These are phyloP conservation scores for Bilobella aurantiaca DNA, from an alignment of 1,140 invertebrate genomes.

Conservation along the genomic window DNA sequence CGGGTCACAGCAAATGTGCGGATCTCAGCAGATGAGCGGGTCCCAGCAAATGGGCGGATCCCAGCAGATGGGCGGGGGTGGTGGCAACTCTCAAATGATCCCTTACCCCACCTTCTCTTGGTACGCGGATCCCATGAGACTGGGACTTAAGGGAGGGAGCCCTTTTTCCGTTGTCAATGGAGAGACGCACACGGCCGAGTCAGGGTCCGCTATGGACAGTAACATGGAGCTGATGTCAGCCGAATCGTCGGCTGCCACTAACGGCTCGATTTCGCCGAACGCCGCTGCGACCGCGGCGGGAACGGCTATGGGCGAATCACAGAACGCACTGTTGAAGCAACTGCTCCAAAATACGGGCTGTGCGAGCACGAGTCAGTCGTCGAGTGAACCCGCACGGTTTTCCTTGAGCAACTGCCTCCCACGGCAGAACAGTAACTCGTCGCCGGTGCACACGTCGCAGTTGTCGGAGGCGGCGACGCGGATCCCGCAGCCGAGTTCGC, in stretches of 20 bases:
- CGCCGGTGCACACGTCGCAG: constrained; percentile 20
- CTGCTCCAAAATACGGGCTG: constrained; percentile 72
- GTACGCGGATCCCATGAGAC: constrained; percentile 48
- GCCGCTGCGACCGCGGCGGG: constrained; percentile 25
- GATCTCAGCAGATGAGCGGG: too few species aligned
- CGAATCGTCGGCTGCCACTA: background rate
- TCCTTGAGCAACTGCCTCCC: constrained; percentile 24
- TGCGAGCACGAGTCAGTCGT: constrained; percentile 44
- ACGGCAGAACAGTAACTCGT: constrained; percentile 7
- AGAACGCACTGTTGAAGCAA: constrained; percentile 82
- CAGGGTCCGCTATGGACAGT: background rate
- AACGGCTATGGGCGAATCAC: constrained; percentile 56
- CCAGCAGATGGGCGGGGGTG: constrained; percentile 43
- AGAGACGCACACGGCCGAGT: constrained; percentile 9
- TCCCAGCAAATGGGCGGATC: too few species aligned
- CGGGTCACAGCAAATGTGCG: too few species aligned
- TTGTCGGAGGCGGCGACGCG: constrained; percentile 31
- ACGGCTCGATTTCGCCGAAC: background rate
- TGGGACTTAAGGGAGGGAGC: constrained; percentile 58
- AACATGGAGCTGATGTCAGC: background rate
- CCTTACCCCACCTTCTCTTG: constrained; percentile 44
- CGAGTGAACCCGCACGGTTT: constrained; percentile 35
- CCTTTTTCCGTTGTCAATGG: constrained; percentile 45
- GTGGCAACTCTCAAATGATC: constrained; percentile 43
- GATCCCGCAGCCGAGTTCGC: constrained; percentile 31